Conservation (phyloP, 1,140 invertebrate genomes). For the Heliconius eleuchia region DNA sequence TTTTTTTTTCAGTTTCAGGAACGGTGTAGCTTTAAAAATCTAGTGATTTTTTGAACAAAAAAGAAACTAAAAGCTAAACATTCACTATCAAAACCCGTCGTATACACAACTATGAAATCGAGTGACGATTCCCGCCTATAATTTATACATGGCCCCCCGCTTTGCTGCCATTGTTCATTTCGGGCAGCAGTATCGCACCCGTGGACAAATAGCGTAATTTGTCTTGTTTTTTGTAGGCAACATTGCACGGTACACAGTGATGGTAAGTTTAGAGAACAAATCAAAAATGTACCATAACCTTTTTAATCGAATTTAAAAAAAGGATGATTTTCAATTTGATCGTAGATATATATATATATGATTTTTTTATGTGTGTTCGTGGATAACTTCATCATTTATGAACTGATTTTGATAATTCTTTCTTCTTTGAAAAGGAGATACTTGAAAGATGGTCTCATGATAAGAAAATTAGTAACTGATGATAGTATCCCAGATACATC, state of each 20-base stretch:
- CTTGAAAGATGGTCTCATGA: too few species aligned
- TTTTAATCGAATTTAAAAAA: background rate
- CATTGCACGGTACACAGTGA: slow-evolving; percentile 46
- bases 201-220: slow-evolving; percentile 70
- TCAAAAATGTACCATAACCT: background rate
- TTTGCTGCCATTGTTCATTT: slow-evolving; percentile 58
- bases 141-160: slow-evolving; percentile 42
- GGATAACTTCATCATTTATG: too few species aligned
- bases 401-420: too few species aligned
- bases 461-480: too few species aligned
- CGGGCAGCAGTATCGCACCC: slow-evolving; percentile 65
- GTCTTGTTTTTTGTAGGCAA: slow-evolving; percentile 66
- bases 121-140: slow-evolving; percentile 28
- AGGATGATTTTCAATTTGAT: too few species aligned
- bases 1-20: too few species aligned
- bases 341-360: too few species aligned
- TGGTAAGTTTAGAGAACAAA: background rate
- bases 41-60: background rate
- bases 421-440: too few species aligned
- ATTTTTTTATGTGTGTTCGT: too few species aligned
- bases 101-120: background rate
- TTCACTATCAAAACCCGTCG: background rate
- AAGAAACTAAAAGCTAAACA: background rate
- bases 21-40: too few species aligned
- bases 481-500: too few species aligned